phyloP scores from a whole-genome alignment of 2,113 vertebrate species.

The Leptobrachium ailaonicum region DNA sequence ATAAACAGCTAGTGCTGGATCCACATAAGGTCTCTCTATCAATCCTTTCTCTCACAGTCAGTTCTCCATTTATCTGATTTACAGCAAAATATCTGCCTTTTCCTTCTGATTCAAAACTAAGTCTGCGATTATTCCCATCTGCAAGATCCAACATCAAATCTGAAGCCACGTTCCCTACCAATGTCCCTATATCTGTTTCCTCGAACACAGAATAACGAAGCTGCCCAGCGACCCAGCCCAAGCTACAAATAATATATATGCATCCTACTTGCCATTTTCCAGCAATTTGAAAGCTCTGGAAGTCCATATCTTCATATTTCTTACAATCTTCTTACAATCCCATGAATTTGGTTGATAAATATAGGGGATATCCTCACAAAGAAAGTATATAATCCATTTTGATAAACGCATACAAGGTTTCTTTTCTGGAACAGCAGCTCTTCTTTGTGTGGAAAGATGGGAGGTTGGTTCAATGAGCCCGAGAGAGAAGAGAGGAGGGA shows the following conservation, averaged over 20 bases:
- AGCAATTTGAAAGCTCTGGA: slow-evolving; percentile 60
- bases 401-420: neutral
- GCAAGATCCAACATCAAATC: slow-evolving; percentile 74
- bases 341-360: too few relatives aligned
- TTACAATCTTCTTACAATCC: slow-evolving; percentile 25
- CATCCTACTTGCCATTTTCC: slow-evolving; percentile 79
- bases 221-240: slow-evolving; percentile 74
- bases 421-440: neutral
- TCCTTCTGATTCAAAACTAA: slow-evolving; percentile 70
- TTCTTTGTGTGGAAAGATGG: slow-evolving; percentile 16
- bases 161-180: slow-evolving; percentile 74
- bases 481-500: neutral
- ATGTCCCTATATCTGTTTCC: slow-evolving; percentile 72
- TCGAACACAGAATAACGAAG: slow-evolving; percentile 73
- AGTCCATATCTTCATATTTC: slow-evolving; percentile 64
- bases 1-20: slow-evolving; percentile 65
- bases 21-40: slow-evolving; percentile 75
- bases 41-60: slow-evolving; percentile 72
- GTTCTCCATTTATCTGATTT: slow-evolving; percentile 64
- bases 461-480: slow-evolving; percentile 16
- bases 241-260: slow-evolving; percentile 72
- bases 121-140: slow-evolving; percentile 66
- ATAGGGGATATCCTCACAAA: too few relatives aligned
- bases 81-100: slow-evolving; percentile 68
- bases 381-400: slow-evolving; percentile 51